Conservation (phyloP, 2,888 invertebrate species). For the Drosophila suboccidentalis region DNA sequence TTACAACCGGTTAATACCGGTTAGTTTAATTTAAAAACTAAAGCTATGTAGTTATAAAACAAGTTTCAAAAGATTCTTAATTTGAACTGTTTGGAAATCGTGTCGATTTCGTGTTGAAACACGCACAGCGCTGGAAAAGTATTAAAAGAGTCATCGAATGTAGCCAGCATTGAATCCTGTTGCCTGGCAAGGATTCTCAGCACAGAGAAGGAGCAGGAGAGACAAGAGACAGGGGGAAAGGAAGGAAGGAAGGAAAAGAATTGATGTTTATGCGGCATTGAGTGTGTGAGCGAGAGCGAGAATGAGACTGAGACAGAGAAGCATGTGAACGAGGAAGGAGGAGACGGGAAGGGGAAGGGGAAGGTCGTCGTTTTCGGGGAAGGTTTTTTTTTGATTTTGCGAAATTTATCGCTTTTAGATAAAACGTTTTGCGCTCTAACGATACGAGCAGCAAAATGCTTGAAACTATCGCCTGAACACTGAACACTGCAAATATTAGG, state of each 20-base stretch:
- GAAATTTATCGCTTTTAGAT: constrained; percentile 79
- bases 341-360: not conserved
- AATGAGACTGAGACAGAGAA: not conserved
- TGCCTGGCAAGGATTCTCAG: constrained; percentile 50
- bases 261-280: constrained; percentile 57
- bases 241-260: constrained; percentile 37
- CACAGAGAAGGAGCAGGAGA: constrained; percentile 24
- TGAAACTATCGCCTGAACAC: constrained; percentile 49
- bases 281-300: not conserved
- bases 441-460: constrained; percentile 64
- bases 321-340: not conserved
- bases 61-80: no score
- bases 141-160: constrained; percentile 23
- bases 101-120: not conserved
- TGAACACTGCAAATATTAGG: not conserved
- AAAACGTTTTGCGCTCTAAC: constrained; percentile 79
- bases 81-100: not conserved
- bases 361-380: constrained; percentile 3
- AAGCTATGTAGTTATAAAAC: no score
- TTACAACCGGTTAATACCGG: no score
- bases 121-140: constrained; percentile 1
- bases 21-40: no score
- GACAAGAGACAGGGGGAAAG: not conserved
- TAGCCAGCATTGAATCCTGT: constrained; percentile 14
- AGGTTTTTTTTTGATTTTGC: constrained; percentile 54